Percentiles rank a stretch among this genome's conserved stretches.
These are phyloP conservation scores for Myotis daubentonii DNA, from an alignment of 2,797 vertebrate species.

Conservation along the genomic window DNA sequence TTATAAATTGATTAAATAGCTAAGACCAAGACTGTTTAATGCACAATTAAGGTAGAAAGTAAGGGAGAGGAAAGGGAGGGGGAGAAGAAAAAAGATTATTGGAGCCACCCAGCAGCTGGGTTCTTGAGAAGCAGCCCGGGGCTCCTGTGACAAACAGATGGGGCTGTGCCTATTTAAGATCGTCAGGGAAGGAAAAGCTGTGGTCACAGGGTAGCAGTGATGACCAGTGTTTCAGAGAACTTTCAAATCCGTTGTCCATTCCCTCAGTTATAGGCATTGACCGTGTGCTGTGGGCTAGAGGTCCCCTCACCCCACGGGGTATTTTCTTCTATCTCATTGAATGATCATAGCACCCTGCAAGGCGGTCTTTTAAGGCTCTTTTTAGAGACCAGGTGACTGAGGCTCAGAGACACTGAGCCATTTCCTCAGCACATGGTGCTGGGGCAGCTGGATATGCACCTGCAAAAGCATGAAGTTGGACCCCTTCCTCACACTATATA, in stretches of 20 bases:
- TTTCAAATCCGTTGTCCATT: neutral
- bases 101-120: neutral
- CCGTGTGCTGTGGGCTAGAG: neutral
- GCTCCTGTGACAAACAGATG: neutral
- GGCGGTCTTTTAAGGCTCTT: neutral
- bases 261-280: neutral
- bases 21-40: neutral
- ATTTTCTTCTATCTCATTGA: neutral
- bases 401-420: neutral
- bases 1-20: conserved; percentile 35
- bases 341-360: neutral
- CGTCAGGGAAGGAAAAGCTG: neutral
- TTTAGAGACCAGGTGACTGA: neutral
- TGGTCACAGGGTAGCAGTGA: neutral
- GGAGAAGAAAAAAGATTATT: neutral
- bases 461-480: neutral
- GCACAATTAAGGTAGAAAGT: neutral
- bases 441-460: no score
- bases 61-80: neutral
- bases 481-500: neutral
- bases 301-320: fast-evolving
- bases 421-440: neutral
- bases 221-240: neutral
- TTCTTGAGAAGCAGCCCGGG: neutral
- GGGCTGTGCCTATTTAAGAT: neutral